Conservation (phyloP, 1,140 invertebrate species). For the Melitaea cinxia region DNA sequence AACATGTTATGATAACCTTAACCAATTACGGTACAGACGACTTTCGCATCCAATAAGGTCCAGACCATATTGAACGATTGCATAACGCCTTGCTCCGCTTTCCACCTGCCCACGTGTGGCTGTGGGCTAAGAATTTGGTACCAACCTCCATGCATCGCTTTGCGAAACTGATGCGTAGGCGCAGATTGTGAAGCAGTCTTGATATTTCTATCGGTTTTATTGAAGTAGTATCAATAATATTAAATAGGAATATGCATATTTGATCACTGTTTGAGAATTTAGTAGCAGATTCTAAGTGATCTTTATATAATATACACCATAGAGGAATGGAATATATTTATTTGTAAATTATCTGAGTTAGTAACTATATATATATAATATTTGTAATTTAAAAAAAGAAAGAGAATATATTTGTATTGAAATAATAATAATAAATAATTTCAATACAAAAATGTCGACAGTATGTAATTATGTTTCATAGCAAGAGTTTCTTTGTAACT, state of each 20-base stretch:
- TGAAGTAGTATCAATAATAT: conserved; percentile 9
- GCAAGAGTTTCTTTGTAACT: no score
- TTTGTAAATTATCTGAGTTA: no score
- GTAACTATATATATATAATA: no score
- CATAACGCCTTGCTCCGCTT: conserved; percentile 66
- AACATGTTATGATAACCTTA: conserved; percentile 10
- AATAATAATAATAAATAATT: no score
- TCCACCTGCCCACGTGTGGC: conserved; percentile 65
- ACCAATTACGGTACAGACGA: conserved; percentile 12
- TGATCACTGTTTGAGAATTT: not conserved
- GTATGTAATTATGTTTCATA: no score
- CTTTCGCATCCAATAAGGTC: conserved; percentile 65
- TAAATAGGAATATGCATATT: conserved; percentile 2
- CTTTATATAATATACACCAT: no score
- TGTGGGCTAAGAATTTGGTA: conserved; percentile 61
- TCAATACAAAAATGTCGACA: no score
- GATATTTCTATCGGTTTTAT: conserved; percentile 29
- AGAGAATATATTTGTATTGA: no score
- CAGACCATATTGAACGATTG: conserved; percentile 60
- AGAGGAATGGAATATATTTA: no score
- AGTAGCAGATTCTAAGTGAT: not conserved
- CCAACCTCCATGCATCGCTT: conserved; percentile 44
- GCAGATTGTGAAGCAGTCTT: conserved; percentile 14
- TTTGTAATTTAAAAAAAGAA: no score
- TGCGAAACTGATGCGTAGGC: conserved; percentile 51